These are phyloP conservation scores for Anoura caudifer DNA, from an alignment of 2,113 vertebrate genomes.

Conservation along the genomic window DNA sequence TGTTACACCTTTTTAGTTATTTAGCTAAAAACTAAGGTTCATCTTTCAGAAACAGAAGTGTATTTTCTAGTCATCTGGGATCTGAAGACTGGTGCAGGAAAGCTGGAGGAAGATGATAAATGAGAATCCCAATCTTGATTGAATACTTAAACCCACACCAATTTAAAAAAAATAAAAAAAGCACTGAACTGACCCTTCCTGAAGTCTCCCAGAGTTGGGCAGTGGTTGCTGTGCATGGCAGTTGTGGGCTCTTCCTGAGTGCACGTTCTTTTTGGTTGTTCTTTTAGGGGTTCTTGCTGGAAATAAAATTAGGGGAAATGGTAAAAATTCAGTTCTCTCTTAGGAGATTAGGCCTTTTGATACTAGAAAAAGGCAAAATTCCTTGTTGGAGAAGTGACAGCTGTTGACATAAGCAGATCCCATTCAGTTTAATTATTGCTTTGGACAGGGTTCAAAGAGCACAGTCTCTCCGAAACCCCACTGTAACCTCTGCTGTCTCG, in stretches of 20 bases:
- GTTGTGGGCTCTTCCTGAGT: background rate
- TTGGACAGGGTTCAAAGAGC: constrained; percentile 76
- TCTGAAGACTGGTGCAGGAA: background rate
- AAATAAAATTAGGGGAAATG: background rate
- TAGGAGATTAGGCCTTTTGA: constrained; percentile 69
- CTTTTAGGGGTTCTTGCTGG: constrained; percentile 18
- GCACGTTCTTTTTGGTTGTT: background rate
- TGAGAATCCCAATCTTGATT: background rate
- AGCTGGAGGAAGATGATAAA: background rate
- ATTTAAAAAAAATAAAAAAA: background rate
- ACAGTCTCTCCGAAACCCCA: constrained; percentile 77
- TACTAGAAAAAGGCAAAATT: constrained; percentile 72
- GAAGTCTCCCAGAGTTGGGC: background rate
- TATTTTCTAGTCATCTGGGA: background rate
- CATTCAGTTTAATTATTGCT: constrained; percentile 79
- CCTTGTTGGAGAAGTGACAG: constrained; percentile 71
- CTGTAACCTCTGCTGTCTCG: constrained; percentile 70
- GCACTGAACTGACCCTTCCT: background rate
- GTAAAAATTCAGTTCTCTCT: constrained; percentile 44
- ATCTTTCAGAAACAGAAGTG: background rate
- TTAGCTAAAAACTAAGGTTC: background rate
- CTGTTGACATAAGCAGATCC: constrained; percentile 77
- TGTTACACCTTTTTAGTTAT: background rate
- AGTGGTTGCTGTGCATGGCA: background rate
- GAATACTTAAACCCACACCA: background rate